phyloP scores from a whole-genome alignment of 2,797 vertebrate genomes.

The Leptoclinus maculatus region DNA sequence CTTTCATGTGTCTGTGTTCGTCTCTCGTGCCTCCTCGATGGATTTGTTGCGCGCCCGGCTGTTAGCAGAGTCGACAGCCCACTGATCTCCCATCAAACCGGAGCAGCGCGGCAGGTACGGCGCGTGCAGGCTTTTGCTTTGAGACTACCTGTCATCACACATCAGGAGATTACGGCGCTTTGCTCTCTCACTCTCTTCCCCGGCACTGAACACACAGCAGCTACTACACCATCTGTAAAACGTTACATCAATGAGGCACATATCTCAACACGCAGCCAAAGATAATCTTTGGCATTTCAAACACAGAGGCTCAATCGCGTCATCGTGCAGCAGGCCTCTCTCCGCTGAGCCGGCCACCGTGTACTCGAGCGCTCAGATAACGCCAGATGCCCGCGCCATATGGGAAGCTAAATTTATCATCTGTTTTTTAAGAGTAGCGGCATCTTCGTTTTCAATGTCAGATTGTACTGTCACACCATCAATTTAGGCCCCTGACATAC shows the following conservation, averaged over 20 bases:
- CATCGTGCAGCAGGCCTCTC: conserved; percentile 52
- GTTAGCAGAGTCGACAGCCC: conserved; percentile 77
- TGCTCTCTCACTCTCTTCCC: conserved; percentile 48
- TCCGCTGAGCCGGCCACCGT: conserved; percentile 42
- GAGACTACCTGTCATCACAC: conserved; percentile 81
- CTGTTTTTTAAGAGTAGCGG: conserved; percentile 63
- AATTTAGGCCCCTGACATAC: conserved; percentile 46
- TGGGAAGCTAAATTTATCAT: conserved; percentile 75
- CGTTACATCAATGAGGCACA: conserved; percentile 74
- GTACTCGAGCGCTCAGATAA: conserved; percentile 44
- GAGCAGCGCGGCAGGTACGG: conserved; percentile 75
- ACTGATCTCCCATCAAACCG: conserved; percentile 79
- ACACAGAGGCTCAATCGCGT: conserved; percentile 56
- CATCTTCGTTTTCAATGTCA: conserved; percentile 52
- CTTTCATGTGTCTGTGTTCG: conserved; percentile 63
- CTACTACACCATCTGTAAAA: conserved; percentile 77
- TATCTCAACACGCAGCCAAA: conserved; percentile 61
- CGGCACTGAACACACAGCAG: conserved; percentile 44
- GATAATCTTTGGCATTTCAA: conserved; percentile 73
- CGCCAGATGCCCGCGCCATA: conserved; percentile 70
- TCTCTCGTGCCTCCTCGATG: conserved; percentile 57
- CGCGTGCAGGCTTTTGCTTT: conserved; percentile 74
- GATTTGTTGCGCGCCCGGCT: conserved; percentile 68
- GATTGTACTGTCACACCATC: conserved; percentile 50
- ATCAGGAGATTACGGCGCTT: conserved; percentile 71